These are phyloP conservation scores for Drosophila parabipectinata DNA, from an alignment of 1,140 invertebrate species.

Conservation along the genomic window DNA sequence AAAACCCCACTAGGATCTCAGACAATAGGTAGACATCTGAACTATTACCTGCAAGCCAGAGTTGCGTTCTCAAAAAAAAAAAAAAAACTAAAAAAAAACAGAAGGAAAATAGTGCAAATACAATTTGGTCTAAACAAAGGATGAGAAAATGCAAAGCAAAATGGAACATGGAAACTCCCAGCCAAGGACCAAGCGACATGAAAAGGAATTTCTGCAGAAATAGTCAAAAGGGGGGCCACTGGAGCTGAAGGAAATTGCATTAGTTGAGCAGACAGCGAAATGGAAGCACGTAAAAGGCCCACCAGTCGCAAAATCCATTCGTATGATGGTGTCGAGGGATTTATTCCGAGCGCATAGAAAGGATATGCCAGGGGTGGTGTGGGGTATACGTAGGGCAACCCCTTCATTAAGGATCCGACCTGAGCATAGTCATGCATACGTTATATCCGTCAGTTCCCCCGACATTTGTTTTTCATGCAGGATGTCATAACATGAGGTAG, in stretches of 20 bases:
- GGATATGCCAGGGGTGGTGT: background rate
- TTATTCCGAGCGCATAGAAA: background rate
- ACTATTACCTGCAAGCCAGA: too few relatives aligned
- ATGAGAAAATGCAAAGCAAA: background rate
- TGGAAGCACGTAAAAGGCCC: background rate
- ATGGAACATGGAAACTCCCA: background rate
- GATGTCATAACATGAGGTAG: background rate
- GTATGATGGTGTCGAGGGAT: background rate
- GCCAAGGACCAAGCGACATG: background rate
- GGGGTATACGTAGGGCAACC: background rate
- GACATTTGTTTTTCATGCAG: background rate
- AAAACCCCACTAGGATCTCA: background rate
- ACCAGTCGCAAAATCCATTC: background rate
- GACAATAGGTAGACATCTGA: background rate
- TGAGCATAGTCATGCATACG: background rate
- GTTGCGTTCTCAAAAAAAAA: too few relatives aligned
- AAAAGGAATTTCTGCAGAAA: slow-evolving; percentile 5
- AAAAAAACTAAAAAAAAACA: background rate
- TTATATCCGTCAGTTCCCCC: background rate
- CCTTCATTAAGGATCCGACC: background rate
- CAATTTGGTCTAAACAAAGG: background rate
- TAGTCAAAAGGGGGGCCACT: background rate
- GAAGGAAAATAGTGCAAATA: background rate
- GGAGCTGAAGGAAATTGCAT: slow-evolving; percentile 4
- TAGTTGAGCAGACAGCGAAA: slow-evolving; percentile 5